Evolutionary conservation across 2,113 vertebrate genomes (phyloP), one percentile per base, ranked within the genome.

Genomic region (Lepisosteus osseus): DNA sequence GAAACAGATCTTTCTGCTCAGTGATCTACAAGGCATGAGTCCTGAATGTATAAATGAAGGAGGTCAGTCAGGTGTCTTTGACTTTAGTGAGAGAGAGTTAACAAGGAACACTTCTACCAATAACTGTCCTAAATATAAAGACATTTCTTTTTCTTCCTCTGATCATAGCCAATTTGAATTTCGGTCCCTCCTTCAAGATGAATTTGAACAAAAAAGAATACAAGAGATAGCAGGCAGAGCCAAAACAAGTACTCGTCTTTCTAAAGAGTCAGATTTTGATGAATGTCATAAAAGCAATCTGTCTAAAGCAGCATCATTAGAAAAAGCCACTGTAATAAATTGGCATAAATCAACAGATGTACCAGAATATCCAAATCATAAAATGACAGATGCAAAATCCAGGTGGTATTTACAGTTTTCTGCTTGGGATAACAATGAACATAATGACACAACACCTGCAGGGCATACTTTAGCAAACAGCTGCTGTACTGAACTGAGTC

Each of bases 181-280:
- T 69, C 77, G 69, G 74, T 6, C 40, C 63, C 73, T 68, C 12
- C 51, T 76, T 44, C 66, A 13, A 29, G 75, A 72, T 8, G 71
- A 43, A 57, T 82, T 65, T 65, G 72, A 78, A 77, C 65, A 84
- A 45, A 74, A 78, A 62, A 29, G 2, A 29, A 29, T 29, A 29
- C 29, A 29, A 29, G 72, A 15, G 44, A 17, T 40, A 45, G n/a
- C 47, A 42, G 15, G 47, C 55, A 67, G 55, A n/a, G 42, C 41
- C 14, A 9, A 7, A 56, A 42, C n/a, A 65, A 54, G 14, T 66
- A 6, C 57, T 51, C 9, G 17, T 8, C 61, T n/a, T 54, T 71
- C 62, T 47, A 6, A 54, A 11, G 17, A 71, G 1, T 13, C 8
- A 29, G 61, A 51, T 64, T 11, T 40, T 65, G 41, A 40, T 65